Base-by-base conservation (phyloP, 2,888 invertebrate species). In the Drosophila paucipuncta region DNA sequence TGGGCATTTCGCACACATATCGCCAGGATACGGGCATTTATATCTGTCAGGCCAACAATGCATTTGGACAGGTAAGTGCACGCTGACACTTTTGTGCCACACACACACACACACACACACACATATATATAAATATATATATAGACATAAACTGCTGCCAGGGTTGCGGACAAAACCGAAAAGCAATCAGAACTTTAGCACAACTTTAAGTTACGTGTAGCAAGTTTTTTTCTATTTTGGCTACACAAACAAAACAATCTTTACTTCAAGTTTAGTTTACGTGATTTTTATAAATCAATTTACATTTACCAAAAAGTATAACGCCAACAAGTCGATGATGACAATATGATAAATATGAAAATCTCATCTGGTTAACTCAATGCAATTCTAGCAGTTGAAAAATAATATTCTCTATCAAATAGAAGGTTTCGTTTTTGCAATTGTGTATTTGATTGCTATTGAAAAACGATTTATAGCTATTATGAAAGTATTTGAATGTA, bases 11-110 rank as follows among this genome's bases (percentile, higher is more conserved):
- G 72, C 96, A 97, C 85, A 97, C 97, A 18, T 96, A 96, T 85
- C 94, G 98, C 70, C 97, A 97, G 91, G 98, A 98, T 94, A 97
- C 98, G 0, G 98, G 98, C 13, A 95, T 97, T 62, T 96, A 98
- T 92, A 96, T 97, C 61, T 98, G 98, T 92, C 95, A 96, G 75
- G 98, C 98, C 0, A 96, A 96, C 84, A 99, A 98, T 93, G 95
- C 96, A 59, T 98, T 97, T 91, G 99, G 98, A 11, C 96, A 97
- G 97, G 97, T 97, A 94, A 91, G 91, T 82, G 75, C 66, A 73
- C 37, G 73, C 66, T 85, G 84, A 83, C 89, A 90, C 88, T 81
- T 83, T 78, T 78, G 60, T 83, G 71, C 71, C 69, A 63, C 68
- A 75, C 54, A 66, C 28, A 60, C 52, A 57, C 54, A 66, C 37